Conservation (phyloP, 1,140 invertebrate species). For the Drosophila guanche region DNA sequence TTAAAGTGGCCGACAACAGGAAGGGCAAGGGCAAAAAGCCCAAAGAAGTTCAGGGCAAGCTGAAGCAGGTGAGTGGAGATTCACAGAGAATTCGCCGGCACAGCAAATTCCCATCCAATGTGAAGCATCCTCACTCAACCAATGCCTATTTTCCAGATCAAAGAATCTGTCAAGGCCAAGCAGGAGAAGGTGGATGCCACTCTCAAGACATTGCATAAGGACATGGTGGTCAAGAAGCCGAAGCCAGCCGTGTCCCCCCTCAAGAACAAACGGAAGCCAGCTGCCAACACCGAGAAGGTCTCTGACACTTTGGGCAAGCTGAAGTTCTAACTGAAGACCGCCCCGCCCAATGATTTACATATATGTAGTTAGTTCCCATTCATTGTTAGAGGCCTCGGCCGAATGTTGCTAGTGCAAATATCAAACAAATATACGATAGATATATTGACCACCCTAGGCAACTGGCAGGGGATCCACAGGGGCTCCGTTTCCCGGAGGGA, state of each 20-base stretch:
- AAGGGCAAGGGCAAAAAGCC: constrained; percentile 80
- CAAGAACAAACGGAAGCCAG: constrained; percentile 66
- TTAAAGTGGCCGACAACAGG: constrained; percentile 65
- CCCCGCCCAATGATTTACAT: constrained; percentile 6
- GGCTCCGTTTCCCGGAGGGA: constrained; percentile 27
- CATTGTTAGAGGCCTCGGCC: constrained; percentile 21
- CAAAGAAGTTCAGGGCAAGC: constrained; percentile 80
- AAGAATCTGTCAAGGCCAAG: constrained; percentile 74
- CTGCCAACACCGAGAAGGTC: constrained; percentile 71
- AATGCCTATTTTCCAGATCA: constrained; percentile 57
- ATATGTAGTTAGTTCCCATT: constrained; percentile 42
- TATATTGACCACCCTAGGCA: constrained; percentile 30
- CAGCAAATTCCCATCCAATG: too few relatives aligned
- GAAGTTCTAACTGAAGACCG: constrained; percentile 58
- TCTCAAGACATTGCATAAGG: constrained; percentile 74
- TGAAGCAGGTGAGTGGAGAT: constrained; percentile 71
- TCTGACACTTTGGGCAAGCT: constrained; percentile 73
- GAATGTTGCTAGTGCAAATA: constrained; percentile 41
- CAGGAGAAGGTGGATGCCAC: constrained; percentile 78
- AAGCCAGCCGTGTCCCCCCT: constrained; percentile 57
- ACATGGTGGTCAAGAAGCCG: constrained; percentile 80
- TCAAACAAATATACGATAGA: constrained; percentile 60
- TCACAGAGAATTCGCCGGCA: too few relatives aligned
- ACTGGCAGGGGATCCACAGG: constrained; percentile 14
- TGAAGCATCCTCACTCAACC: not conserved